phyloP scores from a whole-genome alignment of 2,797 vertebrate genomes.

The Gymnodraco acuticeps region DNA sequence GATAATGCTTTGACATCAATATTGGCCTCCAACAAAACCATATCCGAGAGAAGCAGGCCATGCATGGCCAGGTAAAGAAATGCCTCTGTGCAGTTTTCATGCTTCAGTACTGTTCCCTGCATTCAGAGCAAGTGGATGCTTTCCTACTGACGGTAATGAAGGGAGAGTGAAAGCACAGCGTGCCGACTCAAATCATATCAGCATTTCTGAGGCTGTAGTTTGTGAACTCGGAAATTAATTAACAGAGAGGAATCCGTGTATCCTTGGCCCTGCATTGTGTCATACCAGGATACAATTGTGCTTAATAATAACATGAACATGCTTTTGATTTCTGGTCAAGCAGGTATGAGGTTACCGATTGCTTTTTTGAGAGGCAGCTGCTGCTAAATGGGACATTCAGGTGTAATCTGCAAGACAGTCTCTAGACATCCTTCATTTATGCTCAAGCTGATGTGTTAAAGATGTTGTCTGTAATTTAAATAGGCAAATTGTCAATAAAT shows the following conservation, averaged over 20 bases:
- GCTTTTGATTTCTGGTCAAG: constrained; percentile 35
- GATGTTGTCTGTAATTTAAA: neutral
- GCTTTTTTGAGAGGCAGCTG: neutral
- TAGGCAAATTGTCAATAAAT: neutral
- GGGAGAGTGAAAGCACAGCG: constrained; percentile 29
- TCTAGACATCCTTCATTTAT: neutral
- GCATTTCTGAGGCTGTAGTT: constrained; percentile 38
- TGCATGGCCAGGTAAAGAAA: constrained; percentile 53
- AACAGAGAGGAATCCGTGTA: constrained; percentile 35
- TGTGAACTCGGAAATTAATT: constrained; percentile 51
- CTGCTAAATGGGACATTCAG: neutral
- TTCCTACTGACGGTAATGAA: constrained; percentile 37
- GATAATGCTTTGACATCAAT: constrained; percentile 65
- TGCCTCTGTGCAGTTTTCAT: constrained; percentile 55
- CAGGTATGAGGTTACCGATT: constrained; percentile 12
- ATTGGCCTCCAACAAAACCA: constrained; percentile 29
- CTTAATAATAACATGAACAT: constrained; percentile 23
- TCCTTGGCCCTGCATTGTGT: constrained; percentile 33
- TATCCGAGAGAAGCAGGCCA: constrained; percentile 32
- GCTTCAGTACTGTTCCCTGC: constrained; percentile 47
- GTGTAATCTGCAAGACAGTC: neutral
- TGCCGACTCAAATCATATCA: constrained; percentile 49
- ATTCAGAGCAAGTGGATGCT: constrained; percentile 36
- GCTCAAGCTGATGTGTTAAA: neutral
- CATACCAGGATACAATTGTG: constrained; percentile 11